phyloP scores from a whole-genome alignment of 2,888 invertebrate genomes.

The Tribolium freemani region DNA sequence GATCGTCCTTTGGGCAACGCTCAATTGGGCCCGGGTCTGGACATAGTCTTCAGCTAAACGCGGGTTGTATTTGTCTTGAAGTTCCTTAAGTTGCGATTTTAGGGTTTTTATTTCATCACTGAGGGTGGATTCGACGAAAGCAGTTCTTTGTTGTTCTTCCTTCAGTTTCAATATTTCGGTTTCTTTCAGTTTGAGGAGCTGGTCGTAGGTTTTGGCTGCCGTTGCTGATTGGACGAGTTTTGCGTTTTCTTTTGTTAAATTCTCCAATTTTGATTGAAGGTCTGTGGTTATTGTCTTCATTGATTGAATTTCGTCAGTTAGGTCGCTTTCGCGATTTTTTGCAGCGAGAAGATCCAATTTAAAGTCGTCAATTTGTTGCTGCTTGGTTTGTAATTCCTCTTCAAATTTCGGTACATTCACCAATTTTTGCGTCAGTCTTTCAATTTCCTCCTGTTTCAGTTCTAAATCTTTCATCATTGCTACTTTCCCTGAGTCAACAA shows the following conservation, averaged over 20 bases:
- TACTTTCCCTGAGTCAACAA: not conserved
- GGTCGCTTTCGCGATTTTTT: slow-evolving; percentile 25
- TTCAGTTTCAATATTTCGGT: not conserved
- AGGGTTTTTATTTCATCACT: not conserved
- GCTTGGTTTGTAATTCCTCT: not conserved
- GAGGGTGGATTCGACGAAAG: not conserved
- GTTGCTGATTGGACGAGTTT: not conserved
- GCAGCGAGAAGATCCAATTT: slow-evolving; percentile 31
- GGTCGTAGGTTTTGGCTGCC: not conserved
- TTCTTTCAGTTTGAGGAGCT: not conserved
- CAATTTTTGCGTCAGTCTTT: slow-evolving; percentile 5
- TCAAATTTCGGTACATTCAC: not conserved
- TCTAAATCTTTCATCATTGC: not conserved
- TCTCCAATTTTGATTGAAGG: not conserved
- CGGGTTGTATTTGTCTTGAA: slow-evolving; percentile 51
- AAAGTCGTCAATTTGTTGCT: not conserved
- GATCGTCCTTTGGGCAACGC: slow-evolving; percentile 69
- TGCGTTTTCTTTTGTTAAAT: slow-evolving; percentile 15
- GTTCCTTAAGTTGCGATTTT: not conserved
- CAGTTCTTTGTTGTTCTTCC: not conserved
- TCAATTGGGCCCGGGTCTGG: slow-evolving; percentile 64
- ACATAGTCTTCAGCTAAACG: slow-evolving; percentile 66
- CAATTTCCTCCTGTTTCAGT: slow-evolving; percentile 1
- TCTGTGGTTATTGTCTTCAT: slow-evolving; percentile 4
- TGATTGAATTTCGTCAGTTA: slow-evolving; percentile 15